Evolutionary conservation across 2,797 vertebrate genomes (phyloP).

Genomic region (Pseudomugil gertrudae): DNA sequence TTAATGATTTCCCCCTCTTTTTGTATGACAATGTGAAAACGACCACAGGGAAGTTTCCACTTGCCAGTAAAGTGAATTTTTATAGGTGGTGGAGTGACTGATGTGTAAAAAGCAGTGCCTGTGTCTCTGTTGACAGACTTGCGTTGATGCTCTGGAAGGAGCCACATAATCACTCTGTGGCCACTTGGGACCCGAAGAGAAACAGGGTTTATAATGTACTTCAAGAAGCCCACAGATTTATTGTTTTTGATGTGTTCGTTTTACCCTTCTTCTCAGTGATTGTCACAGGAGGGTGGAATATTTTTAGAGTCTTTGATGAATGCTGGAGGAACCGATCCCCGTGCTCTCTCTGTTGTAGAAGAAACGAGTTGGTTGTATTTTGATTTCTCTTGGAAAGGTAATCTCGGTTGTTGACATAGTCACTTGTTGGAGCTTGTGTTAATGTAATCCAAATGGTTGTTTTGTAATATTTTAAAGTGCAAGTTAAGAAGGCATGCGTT

Average conservation of each 20-base stretch:
- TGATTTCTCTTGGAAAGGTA: slow-evolving; percentile 11
- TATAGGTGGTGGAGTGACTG: slow-evolving; percentile 70
- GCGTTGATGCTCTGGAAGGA: slow-evolving; percentile 60
- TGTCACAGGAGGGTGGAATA: slow-evolving; percentile 32
- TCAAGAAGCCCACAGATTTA: slow-evolving; percentile 60
- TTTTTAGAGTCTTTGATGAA: slow-evolving; percentile 49
- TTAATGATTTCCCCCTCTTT: slow-evolving; percentile 75
- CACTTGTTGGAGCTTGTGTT: neutral
- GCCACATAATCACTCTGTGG: slow-evolving; percentile 66
- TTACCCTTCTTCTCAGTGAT: slow-evolving; percentile 16
- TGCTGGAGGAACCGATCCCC: slow-evolving; percentile 15
- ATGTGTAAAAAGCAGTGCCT: slow-evolving; percentile 62
- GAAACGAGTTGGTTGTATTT: slow-evolving; percentile 3
- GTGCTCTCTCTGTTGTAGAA: slow-evolving; percentile 27
- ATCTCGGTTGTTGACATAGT: neutral
- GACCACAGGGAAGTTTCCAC: slow-evolving; percentile 82
- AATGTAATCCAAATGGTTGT: neutral
- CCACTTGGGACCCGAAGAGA: slow-evolving; percentile 53
- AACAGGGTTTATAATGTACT: slow-evolving; percentile 40
- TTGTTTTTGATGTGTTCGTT: slow-evolving; percentile 46
- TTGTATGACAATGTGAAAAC: slow-evolving; percentile 74
- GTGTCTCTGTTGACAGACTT: slow-evolving; percentile 73
- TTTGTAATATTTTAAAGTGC: slow-evolving; percentile 1
- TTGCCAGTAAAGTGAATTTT: slow-evolving; percentile 73
- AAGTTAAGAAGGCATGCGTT: slow-evolving; percentile 14